Evolutionary conservation across 2,888 invertebrate genomes (phyloP).

Genomic region (Ennomos fuscantarius): DNA sequence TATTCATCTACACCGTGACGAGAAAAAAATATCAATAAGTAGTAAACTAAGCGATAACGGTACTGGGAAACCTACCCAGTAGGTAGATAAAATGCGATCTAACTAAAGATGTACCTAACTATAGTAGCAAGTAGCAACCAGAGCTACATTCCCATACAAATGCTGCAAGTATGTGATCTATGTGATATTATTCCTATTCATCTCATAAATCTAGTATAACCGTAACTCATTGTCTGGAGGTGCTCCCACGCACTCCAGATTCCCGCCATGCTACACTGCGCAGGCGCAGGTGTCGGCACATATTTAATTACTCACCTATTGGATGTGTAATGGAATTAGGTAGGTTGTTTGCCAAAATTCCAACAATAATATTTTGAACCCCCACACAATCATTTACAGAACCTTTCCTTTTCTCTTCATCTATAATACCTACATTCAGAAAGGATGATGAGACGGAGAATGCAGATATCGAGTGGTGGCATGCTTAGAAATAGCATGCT

Average conservation of each 20-base stretch:
- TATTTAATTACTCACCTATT: conserved; percentile 45
- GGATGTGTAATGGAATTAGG: conserved; percentile 40
- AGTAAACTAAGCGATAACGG: no score
- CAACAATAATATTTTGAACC: no score
- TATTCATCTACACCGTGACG: no score
- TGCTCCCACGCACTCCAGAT: conserved; percentile 38
- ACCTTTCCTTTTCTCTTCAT: no score
- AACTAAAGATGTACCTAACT: not conserved
- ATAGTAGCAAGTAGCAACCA: not conserved
- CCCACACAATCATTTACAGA: no score
- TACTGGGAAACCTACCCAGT: not conserved
- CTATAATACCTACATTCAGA: no score
- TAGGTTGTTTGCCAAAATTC: conserved; percentile 12
- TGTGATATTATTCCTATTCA: conserved; percentile 20
- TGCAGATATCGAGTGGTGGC: no score
- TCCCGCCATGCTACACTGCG: conserved; percentile 35
- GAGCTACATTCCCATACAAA: conserved; percentile 6
- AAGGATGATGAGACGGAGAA: no score
- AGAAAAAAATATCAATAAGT: no score
- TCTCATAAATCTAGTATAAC: conserved; percentile 31
- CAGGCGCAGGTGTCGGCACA: conserved; percentile 41
- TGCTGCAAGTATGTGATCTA: conserved; percentile 4
- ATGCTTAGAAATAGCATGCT: no score
- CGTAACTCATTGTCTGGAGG: conserved; percentile 37
- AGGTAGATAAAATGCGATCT: not conserved